Evolutionary conservation across 2,888 invertebrate genomes (phyloP).

Genomic region (Chaetogeoica ovagalla): DNA sequence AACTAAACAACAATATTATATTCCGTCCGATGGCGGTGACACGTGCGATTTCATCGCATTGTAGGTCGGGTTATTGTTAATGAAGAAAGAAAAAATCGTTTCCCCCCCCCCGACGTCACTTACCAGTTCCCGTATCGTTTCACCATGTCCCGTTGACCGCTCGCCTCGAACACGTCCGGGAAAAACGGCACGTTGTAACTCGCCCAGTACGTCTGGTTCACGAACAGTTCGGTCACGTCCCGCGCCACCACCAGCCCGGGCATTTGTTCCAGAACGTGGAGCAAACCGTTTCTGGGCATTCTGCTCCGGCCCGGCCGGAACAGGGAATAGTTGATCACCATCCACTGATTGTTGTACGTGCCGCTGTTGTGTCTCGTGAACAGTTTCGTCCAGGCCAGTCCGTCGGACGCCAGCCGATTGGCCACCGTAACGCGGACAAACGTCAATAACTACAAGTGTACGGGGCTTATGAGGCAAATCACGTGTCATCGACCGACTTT

Average conservation of each 20-base stretch:
- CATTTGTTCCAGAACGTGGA: slow-evolving; percentile 75
- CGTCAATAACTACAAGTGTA: slow-evolving; percentile 60
- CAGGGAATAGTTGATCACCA: slow-evolving; percentile 63
- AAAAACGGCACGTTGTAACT: slow-evolving; percentile 68
- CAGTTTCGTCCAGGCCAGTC: slow-evolving; percentile 73
- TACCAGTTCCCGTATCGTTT: slow-evolving; percentile 62
- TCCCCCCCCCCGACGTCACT: background rate
- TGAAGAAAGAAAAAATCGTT: too few species aligned
- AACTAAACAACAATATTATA: background rate
- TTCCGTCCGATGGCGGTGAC: too few species aligned
- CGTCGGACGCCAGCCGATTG: slow-evolving; percentile 75
- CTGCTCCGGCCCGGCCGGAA: slow-evolving; percentile 62
- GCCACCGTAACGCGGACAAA: slow-evolving; percentile 80
- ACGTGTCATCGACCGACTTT: too few species aligned
- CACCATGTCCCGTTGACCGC: slow-evolving; percentile 66
- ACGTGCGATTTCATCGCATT: too few species aligned
- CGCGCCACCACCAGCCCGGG: slow-evolving; percentile 68
- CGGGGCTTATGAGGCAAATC: background rate
- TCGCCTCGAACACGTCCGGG: slow-evolving; percentile 66
- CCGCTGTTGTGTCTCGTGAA: slow-evolving; percentile 75
- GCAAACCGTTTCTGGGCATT: slow-evolving; percentile 27
- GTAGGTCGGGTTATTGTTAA: too few species aligned
- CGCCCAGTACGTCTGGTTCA: slow-evolving; percentile 72
- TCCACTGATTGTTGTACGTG: slow-evolving; percentile 86
- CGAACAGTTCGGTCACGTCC: slow-evolving; percentile 70